Evolutionary conservation across 2,888 invertebrate species (phyloP), one percentile per base, ranked within the genome.

Genomic region (Idaea biselata): DNA sequence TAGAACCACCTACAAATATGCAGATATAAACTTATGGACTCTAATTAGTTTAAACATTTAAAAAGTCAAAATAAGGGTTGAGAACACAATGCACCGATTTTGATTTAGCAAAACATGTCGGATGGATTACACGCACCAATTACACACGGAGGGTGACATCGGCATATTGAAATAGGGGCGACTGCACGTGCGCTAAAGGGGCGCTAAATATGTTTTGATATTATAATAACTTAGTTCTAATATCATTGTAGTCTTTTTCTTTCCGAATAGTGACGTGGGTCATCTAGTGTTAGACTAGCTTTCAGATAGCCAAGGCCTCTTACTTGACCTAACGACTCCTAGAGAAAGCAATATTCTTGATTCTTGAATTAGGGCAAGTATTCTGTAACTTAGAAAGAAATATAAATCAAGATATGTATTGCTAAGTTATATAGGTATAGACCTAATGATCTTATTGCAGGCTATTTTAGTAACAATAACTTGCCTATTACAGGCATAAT

Each of bases 71-170:
- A 66, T 63, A 73, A 70, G 73, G 77, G 65, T 72, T 70, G 44
- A 8, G 44, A 44, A 14, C 44, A 44, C 44, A 44, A 44, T 7
- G 11, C 8, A 44, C 44, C 44, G 44, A 44, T 44, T 44, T 44
- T 44, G 89, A 88, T 86, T 88, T 87, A 87, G 82, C 83, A 87
- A 87, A 91, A 91, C 88, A 90, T 88, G 87, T 91, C 88, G 83
- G 77, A 83, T 78, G 81, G 80, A 89, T 91, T 90, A 89, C 85
- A 84, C 88, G 91, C 84, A 88, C 84, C 89, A 90, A 89, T 91
- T 89, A 89, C 80, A 71, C 60, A 68, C 58, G 64, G 66, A 69
- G 78, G 80, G 81, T 76, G 70, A 69, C 67, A 61, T 67, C 65
- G 44, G 44, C 44, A 76, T 82, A 82, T 84, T 83, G 79, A 81